Conservation (phyloP, 2,113 vertebrate species). For the Rattus norvegicus region DNA sequence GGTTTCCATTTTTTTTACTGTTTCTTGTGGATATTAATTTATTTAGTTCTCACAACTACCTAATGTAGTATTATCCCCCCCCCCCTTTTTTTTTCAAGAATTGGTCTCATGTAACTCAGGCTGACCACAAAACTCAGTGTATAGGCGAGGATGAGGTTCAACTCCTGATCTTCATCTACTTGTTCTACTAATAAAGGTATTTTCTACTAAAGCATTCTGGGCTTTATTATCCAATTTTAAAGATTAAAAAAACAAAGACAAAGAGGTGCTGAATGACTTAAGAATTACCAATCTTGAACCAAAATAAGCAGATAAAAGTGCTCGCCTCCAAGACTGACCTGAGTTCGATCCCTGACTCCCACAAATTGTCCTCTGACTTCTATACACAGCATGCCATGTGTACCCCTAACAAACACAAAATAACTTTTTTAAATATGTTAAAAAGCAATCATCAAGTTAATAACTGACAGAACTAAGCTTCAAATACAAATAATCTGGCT, state of each 20-base stretch:
- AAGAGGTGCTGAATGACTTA: conserved; percentile 2
- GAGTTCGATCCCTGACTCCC: background rate
- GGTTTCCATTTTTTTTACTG: conserved; percentile 31
- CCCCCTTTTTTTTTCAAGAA: background rate
- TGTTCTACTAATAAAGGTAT: background rate
- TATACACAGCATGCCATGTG: background rate
- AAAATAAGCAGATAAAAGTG: too few species aligned
- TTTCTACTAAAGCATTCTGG: background rate
- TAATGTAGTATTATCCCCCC: background rate
- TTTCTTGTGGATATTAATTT: background rate
- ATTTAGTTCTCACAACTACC: background rate
- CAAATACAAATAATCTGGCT: conserved; percentile 26
- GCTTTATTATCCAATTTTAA: background rate
- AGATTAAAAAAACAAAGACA: conserved; percentile 13
- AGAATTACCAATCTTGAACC: background rate
- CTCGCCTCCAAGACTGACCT: background rate
- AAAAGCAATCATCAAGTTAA: background rate
- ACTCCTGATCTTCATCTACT: background rate
- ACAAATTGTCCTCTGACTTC: background rate
- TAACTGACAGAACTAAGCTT: conserved; percentile 42
- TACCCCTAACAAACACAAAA: background rate
- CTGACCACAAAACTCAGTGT: background rate
- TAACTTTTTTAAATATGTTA: background rate
- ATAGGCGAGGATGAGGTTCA: background rate
- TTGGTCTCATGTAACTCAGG: background rate